Evolutionary conservation across 2,113 vertebrate species (phyloP).

Genomic region (Peromyscus maniculatus): DNA sequence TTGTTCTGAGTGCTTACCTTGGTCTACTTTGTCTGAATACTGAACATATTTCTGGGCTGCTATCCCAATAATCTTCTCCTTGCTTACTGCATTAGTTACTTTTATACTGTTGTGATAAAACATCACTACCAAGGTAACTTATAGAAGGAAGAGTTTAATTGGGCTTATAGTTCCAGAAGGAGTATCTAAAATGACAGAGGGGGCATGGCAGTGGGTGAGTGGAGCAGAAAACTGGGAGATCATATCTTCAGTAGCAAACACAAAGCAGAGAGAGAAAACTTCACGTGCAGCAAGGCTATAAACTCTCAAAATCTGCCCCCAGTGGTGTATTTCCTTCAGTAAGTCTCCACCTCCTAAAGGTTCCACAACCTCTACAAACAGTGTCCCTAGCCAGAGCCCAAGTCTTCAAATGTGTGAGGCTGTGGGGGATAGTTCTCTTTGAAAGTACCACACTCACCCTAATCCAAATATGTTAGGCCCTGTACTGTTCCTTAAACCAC

Average conservation of each 20-base stretch:
- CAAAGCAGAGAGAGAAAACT: not conserved
- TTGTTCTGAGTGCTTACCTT: not conserved
- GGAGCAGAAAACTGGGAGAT: not conserved
- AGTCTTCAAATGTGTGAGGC: not conserved
- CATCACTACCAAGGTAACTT: not conserved
- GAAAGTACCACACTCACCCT: not conserved
- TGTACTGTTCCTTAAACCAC: slow-evolving; percentile 21
- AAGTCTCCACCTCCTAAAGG: not conserved
- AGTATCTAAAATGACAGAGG: not conserved
- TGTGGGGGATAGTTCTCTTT: not conserved
- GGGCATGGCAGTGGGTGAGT: not conserved
- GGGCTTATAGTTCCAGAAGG: not conserved
- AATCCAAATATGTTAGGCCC: not conserved
- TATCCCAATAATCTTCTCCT: not conserved
- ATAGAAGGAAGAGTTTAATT: not conserved
- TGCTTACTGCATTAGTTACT: not conserved
- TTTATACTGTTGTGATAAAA: not conserved
- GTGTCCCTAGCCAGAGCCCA: not conserved
- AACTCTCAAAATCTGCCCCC: not conserved
- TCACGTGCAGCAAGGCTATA: not conserved
- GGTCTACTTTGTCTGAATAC: not conserved
- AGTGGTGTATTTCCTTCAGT: not conserved
- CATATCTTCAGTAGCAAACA: not conserved
- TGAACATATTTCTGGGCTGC: not conserved
- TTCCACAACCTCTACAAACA: not conserved